Percentiles rank a stretch among this genome's conserved stretches.
Evolutionary conservation across 2,113 vertebrate genomes (phyloP).

Genomic region (Dipodomys spectabilis): DNA sequence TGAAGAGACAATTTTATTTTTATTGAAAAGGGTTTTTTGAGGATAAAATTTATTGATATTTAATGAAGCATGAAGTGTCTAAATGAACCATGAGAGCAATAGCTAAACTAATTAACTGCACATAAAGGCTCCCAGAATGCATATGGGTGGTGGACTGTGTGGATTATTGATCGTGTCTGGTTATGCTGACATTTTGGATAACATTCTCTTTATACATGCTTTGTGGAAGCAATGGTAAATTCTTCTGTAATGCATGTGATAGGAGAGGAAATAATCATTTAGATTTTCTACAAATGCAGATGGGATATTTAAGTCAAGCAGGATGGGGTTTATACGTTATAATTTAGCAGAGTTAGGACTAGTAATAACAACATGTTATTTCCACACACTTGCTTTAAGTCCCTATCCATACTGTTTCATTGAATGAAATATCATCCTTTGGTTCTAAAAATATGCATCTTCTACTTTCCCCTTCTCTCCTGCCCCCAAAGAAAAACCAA

Average conservation of each 20-base stretch:
- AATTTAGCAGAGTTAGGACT: conserved; percentile 74
- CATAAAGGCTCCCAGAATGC: conserved; percentile 86
- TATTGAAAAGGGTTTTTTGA: conserved; percentile 79
- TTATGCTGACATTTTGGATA: conserved; percentile 80
- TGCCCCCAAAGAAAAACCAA: conserved; percentile 22
- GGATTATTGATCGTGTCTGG: conserved; percentile 83
- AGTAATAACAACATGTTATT: conserved; percentile 72
- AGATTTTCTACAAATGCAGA: conserved; percentile 66
- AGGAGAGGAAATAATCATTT: conserved; percentile 75
- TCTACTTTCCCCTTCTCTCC: not conserved
- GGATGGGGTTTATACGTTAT: conserved; percentile 76
- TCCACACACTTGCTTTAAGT: conserved; percentile 75
- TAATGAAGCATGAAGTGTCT: conserved; percentile 90
- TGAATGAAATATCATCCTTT: conserved; percentile 63
- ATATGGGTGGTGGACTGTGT: conserved; percentile 78
- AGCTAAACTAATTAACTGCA: conserved; percentile 91
- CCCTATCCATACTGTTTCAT: conserved; percentile 59
- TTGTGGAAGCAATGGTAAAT: conserved; percentile 68
- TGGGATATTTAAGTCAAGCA: conserved; percentile 72
- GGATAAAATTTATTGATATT: conserved; percentile 88
- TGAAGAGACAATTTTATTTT: conserved; percentile 81
- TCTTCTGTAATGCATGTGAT: conserved; percentile 48
- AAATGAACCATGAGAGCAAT: conserved; percentile 88
- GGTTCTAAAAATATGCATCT: conserved; percentile 67
- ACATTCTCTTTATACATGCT: conserved; percentile 61